These are phyloP conservation scores for Tangara arthus DNA, from an alignment of 2,797 vertebrate genomes.

Conservation along the genomic window DNA sequence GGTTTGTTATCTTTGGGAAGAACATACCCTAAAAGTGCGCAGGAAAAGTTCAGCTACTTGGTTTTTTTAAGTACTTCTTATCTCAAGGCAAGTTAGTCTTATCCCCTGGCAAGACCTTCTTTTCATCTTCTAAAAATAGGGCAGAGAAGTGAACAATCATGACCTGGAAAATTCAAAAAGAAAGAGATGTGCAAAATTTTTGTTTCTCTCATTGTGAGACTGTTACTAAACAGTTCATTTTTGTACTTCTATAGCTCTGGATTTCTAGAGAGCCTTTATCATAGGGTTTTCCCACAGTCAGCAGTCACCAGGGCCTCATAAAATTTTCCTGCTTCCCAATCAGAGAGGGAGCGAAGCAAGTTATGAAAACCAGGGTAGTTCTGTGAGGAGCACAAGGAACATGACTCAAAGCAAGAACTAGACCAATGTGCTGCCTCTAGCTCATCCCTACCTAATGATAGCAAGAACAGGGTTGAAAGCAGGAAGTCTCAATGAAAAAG, in stretches of 20 bases:
- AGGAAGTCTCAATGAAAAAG: neutral
- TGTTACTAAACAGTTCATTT: neutral
- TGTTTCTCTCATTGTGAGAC: neutral
- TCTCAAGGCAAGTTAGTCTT: neutral
- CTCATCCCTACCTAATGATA: neutral
- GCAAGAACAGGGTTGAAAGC: neutral
- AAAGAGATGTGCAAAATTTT: neutral
- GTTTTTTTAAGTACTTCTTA: neutral
- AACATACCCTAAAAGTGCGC: neutral
- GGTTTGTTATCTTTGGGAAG: neutral
- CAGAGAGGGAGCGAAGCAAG: neutral
- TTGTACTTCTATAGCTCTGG: neutral
- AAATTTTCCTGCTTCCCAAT: neutral
- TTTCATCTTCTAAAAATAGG: conserved; percentile 6
- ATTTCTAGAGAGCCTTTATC: neutral
- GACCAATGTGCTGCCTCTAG: neutral
- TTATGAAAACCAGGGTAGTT: neutral
- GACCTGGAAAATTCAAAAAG: neutral
- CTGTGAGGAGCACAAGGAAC: neutral
- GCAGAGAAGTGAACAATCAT: neutral
- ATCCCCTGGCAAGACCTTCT: neutral
- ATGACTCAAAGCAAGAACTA: neutral
- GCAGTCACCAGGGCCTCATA: neutral
- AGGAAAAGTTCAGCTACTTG: neutral
- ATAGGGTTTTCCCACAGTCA: neutral